Evolutionary conservation across 2,797 vertebrate species (phyloP).

Genomic region (Rachycentron canadum): DNA sequence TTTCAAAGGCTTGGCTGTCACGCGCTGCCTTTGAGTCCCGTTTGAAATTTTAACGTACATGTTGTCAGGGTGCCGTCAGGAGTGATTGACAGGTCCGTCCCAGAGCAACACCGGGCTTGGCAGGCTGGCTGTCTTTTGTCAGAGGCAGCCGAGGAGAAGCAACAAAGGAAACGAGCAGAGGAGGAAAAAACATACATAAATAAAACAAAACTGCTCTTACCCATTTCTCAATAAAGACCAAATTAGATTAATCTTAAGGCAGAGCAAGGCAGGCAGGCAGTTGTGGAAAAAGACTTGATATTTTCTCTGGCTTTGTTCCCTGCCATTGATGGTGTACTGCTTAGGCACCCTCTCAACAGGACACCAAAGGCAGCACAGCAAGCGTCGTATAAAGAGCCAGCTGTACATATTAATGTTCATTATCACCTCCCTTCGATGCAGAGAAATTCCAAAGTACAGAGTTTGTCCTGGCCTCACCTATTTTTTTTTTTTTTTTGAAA

Average conservation of each 20-base stretch:
- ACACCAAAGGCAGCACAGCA: constrained; percentile 76
- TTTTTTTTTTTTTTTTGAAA: constrained; percentile 36
- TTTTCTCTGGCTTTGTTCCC: constrained; percentile 77
- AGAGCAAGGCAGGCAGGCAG: constrained; percentile 68
- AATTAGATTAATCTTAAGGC: constrained; percentile 87
- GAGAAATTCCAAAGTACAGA: constrained; percentile 62
- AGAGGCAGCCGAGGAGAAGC: constrained; percentile 85
- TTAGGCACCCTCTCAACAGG: constrained; percentile 74
- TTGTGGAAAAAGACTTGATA: constrained; percentile 79
- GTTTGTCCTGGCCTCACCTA: constrained; percentile 65
- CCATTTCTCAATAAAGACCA: constrained; percentile 87
- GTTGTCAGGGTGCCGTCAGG: constrained; percentile 89
- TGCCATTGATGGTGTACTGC: constrained; percentile 70
- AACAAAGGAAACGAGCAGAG: constrained; percentile 86
- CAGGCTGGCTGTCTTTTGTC: constrained; percentile 90
- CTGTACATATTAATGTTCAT: constrained; percentile 78
- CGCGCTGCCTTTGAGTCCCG: constrained; percentile 86
- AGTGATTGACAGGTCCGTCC: constrained; percentile 90
- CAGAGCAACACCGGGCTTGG: constrained; percentile 88
- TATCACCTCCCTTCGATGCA: constrained; percentile 68
- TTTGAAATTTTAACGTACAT: constrained; percentile 91
- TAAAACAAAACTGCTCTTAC: constrained; percentile 88
- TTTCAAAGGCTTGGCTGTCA: constrained; percentile 90
- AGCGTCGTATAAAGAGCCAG: constrained; percentile 68
- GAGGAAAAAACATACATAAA: constrained; percentile 87